Evolutionary conservation across 2,797 vertebrate genomes (phyloP), one percentile per base, ranked within the genome.

Genomic region (Dallia pectoralis): DNA sequence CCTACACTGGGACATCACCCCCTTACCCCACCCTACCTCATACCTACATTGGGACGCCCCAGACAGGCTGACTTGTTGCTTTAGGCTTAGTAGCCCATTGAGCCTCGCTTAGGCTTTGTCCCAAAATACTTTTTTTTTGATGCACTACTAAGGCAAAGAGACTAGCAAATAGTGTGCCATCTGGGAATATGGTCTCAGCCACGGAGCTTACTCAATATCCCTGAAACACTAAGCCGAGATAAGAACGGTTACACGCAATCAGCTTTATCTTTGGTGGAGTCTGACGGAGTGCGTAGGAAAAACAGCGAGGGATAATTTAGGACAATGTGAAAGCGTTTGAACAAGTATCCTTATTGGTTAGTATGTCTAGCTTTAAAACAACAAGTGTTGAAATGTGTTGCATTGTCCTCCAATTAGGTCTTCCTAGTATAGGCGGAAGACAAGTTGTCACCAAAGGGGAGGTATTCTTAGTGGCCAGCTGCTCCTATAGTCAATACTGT

Each of bases 381-480:
- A 59, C 56, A 30, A 40, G 77, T 76, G 77, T 81, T 74, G 69
- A 68, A 81, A 86, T 77, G 79, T 36, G 79, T 75, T 80, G 49
- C 29, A 79, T 83, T 77, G 59, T 82, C 80, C 59, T 71, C 32
- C 25, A 44, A 44, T 44, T 44, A 36, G 44, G 74, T 71, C 65
- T 44, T 72, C 70, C 77, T 67, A n/a, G n/a, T n/a, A 12, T 32
- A 70, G 19, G 77, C 4, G 80, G 75, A 22, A 84, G 84, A 79
- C 48, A 7, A 77, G 79, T 73, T 77, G 82, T 80, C 73, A 56
- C 64, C 71, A 62, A 78, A 81, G 80, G 68, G 74, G 87, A 82
- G 87, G 85, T 89, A 89, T 91, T 91, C 79, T 70, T 30, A 84
- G 86, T 74, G 65, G 76, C 87, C 91, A 91, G 88, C 89, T 91